A percentile compares a stretch with the other conserved stretches of the same genome.
Evolutionary conservation across 2,888 invertebrate genomes (phyloP).

Genomic region (Pilophorus perplexus): DNA sequence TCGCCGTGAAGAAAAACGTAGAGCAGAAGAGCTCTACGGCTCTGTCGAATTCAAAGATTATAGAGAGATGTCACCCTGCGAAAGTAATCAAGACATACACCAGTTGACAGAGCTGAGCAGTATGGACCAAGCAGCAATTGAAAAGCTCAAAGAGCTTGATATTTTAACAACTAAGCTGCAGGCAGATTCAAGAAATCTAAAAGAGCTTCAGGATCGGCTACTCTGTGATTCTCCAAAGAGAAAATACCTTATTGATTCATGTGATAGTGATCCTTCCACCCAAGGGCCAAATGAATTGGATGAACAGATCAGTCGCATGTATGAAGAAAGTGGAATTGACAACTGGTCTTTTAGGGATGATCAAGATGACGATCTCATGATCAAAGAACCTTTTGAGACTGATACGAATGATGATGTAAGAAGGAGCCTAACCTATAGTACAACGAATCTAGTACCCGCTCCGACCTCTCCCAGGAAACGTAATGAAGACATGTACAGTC

Average conservation of each 20-base stretch:
- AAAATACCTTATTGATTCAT: slow-evolving; percentile 41
- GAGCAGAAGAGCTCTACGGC: slow-evolving; percentile 65
- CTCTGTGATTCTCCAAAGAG: slow-evolving; percentile 51
- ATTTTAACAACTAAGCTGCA: slow-evolving; percentile 71
- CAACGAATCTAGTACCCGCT: slow-evolving; percentile 42
- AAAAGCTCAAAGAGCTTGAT: slow-evolving; percentile 75
- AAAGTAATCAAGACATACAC: slow-evolving; percentile 74
- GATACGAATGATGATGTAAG: slow-evolving; percentile 28
- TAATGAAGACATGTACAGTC: slow-evolving; percentile 26
- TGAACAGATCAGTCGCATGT: slow-evolving; percentile 67
- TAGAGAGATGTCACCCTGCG: slow-evolving; percentile 69
- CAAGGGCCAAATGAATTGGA: slow-evolving; percentile 67
- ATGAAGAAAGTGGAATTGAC: slow-evolving; percentile 61
- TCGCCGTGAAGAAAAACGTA: slow-evolving; percentile 52
- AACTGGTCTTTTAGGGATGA: slow-evolving; percentile 59
- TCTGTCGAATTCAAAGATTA: slow-evolving; percentile 77
- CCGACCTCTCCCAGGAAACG: slow-evolving; percentile 45
- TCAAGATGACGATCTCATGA: slow-evolving; percentile 32
- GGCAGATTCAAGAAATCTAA: slow-evolving; percentile 73
- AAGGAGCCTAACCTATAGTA: slow-evolving; percentile 14
- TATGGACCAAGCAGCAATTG: slow-evolving; percentile 73
- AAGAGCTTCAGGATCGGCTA: slow-evolving; percentile 69
- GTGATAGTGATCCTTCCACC: slow-evolving; percentile 53
- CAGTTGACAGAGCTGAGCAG: slow-evolving; percentile 72
- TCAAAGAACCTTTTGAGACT: slow-evolving; percentile 31